Evolutionary conservation across 2,113 vertebrate species (phyloP).

Genomic region (Psophia crepitans): DNA sequence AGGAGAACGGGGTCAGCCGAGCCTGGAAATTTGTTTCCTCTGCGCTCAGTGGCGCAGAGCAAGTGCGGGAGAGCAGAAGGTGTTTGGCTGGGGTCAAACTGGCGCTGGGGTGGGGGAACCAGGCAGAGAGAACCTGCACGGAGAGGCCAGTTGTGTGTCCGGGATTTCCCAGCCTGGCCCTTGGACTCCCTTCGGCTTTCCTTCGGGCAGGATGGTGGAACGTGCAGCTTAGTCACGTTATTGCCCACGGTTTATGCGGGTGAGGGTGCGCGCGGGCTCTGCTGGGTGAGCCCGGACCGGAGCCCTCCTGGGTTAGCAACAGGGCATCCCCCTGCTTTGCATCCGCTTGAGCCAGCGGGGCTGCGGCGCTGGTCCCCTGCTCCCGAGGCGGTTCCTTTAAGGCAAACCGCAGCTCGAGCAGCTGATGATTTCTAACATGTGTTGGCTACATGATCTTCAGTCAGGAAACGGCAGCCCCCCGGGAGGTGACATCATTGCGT

Average conservation of each 20-base stretch:
- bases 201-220: background rate
- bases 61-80: background rate
- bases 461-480: background rate
- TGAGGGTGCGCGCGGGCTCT: fast-evolving
- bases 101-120: background rate
- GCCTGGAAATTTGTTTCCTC: constrained; percentile 11
- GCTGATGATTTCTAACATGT: background rate
- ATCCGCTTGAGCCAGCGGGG: background rate
- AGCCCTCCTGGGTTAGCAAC: background rate
- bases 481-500: background rate
- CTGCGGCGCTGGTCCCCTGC: fast-evolving
- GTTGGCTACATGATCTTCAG: background rate
- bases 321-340: fast-evolving
- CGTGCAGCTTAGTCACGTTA: fast-evolving
- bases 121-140: fast-evolving
- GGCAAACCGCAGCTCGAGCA: background rate
- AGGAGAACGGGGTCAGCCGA: background rate
- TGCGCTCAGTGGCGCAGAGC: background rate
- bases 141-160: fast-evolving
- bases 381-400: background rate
- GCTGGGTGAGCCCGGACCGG: background rate
- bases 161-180: background rate
- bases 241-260: fast-evolving
- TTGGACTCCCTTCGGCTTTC: background rate
- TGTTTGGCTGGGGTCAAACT: background rate